Conservation (phyloP, 2,113 vertebrate species). For the Dromaius novaehollandiae region DNA sequence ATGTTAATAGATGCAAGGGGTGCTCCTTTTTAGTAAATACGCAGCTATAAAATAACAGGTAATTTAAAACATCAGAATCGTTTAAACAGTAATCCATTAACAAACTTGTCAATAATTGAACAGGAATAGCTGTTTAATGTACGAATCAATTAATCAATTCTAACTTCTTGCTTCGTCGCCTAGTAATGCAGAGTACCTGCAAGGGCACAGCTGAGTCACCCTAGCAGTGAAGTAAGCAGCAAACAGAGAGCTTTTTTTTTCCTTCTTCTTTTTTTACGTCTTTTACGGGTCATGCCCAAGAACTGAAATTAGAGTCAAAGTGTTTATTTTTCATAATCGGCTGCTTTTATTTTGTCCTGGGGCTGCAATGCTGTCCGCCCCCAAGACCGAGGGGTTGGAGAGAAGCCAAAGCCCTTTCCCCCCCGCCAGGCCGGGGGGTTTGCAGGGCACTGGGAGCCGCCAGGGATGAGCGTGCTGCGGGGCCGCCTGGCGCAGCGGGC, state of each 20-base stretch:
- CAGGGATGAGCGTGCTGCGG: background rate
- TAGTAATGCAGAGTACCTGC: background rate
- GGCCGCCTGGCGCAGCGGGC: background rate
- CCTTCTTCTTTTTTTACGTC: no score
- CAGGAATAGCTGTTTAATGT: conserved; percentile 71
- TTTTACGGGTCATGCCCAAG: background rate
- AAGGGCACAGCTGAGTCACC: background rate
- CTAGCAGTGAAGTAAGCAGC: fast-evolving
- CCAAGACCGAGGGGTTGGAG: background rate
- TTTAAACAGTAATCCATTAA: conserved; percentile 77
- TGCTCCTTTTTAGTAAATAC: conserved; percentile 74
- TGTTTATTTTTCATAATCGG: background rate
- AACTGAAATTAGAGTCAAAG: background rate
- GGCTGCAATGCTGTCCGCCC: background rate
- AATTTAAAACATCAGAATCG: conserved; percentile 75
- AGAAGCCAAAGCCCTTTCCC: background rate
- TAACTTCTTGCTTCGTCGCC: conserved; percentile 39
- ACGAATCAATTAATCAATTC: conserved; percentile 74
- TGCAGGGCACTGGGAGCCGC: background rate
- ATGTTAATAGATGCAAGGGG: conserved; percentile 78
- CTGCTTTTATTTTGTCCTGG: background rate
- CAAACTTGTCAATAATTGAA: conserved; percentile 78
- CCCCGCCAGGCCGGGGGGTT: no score
- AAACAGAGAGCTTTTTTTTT: background rate
- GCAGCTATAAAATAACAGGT: conserved; percentile 70